Evolutionary conservation across 2,113 vertebrate species (phyloP), one percentile per base, ranked within the genome.

Genomic region (Glareola pratincola): DNA sequence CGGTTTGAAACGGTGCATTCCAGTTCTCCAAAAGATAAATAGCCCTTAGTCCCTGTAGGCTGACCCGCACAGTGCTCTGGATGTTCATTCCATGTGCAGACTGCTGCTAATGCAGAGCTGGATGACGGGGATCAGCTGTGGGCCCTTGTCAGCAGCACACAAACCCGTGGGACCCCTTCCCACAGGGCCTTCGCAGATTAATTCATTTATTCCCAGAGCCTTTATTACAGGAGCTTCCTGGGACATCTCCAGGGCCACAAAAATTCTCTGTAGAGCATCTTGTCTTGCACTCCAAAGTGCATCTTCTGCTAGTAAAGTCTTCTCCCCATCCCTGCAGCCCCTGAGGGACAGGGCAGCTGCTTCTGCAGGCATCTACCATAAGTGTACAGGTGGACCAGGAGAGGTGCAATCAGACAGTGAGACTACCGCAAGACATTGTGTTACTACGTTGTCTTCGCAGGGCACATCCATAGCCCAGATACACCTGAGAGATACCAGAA

Each of bases 121-220:
- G 30, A 53, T 0, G 1, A 75, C 0, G 0, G 2, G 10, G 48
- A 67, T 48, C 20, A 45, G 41, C 32, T 15, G 14, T 18, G 45
- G 12, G 36, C 27, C 21, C 39, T 72, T 4, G 1, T 4, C 39
- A 88, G 47, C 53, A 51, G 53, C 32, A 62, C 23, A 43, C 19
- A 11, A 73, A 43, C 16, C 67, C 15, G 41, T 48, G 32, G 23
- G 8, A 82, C 32, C 16, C 39, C 36, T 83, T 87, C 72, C 32
- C 27, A 17, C 2, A 6, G 36, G 8, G 9, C 27, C 16, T 71
- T 27, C 16, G 36, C 32, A 56, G 32, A 83, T 30, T 14, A 73
- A 56, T 78, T 78, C 21, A 27, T 34, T 50, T 78, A 29, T 53
- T 51, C 41, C 47, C 29, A 79, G 60, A 74, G 32, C 16, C 23